These are phyloP conservation scores for Hyperoplus immaculatus DNA, from an alignment of 2,797 vertebrate genomes.

Conservation along the genomic window DNA sequence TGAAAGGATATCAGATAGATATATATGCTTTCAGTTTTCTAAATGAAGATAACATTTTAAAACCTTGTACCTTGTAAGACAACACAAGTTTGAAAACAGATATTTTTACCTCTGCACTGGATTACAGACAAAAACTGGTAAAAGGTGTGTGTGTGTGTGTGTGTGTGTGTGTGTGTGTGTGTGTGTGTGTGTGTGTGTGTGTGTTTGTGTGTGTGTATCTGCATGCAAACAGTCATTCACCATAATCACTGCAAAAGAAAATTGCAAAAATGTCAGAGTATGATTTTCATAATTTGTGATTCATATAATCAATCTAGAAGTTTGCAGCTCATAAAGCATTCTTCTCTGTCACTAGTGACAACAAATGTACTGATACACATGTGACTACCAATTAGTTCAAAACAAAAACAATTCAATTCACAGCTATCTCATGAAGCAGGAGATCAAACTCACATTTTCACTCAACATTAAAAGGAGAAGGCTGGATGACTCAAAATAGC, in stretches of 20 bases:
- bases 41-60: background rate
- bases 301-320: no score
- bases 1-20: background rate
- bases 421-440: background rate
- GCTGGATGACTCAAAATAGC: background rate
- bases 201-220: background rate
- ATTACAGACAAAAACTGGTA: background rate
- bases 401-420: background rate
- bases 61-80: background rate
- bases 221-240: background rate
- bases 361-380: no score
- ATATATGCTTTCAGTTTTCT: background rate
- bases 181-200: no score
- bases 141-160: background rate
- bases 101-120: background rate
- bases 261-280: no score
- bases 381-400: no score
- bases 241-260: no score
- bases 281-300: no score
- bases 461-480: background rate
- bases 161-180: no score
- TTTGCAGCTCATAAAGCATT: no score
- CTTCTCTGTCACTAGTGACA: no score
- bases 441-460: background rate
- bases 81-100: background rate